Percentiles rank a stretch among this genome's conserved stretches.
phyloP scores from a whole-genome alignment of 1,140 invertebrate genomes.

The Uloborus diversus region DNA sequence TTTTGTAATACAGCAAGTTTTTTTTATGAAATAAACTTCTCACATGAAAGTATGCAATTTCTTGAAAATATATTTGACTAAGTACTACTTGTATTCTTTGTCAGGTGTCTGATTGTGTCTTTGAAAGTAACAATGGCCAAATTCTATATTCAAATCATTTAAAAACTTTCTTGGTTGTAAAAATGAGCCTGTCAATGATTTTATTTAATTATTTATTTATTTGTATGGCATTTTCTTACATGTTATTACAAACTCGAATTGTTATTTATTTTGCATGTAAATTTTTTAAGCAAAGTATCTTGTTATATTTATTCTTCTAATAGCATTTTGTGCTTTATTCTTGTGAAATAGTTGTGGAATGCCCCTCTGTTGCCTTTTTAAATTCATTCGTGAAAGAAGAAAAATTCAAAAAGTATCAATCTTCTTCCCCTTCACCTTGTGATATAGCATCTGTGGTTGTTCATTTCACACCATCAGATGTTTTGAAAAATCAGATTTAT shows the following conservation, averaged over 20 bases:
- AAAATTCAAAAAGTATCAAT: conserved; percentile 71
- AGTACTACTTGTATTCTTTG: not conserved
- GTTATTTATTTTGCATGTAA: not conserved
- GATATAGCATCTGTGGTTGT: conserved; percentile 66
- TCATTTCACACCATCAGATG: conserved; percentile 82
- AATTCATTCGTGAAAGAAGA: conserved; percentile 70
- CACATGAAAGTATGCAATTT: no score
- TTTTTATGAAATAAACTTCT: no score
- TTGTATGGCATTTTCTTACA: not conserved
- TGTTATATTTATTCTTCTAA: conserved; percentile 60
- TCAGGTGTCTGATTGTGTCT: no score
- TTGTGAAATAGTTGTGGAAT: conserved; percentile 79
- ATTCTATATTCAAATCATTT: not conserved
- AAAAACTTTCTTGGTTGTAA: not conserved
- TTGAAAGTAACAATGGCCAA: no score
- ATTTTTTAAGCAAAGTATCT: not conserved
- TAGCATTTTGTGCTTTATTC: not conserved
- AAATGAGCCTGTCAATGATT: no score
- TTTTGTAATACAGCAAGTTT: not conserved
- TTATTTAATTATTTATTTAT: not conserved
- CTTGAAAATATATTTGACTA: no score
- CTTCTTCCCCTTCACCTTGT: not conserved
- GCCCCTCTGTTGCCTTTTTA: conserved; percentile 77
- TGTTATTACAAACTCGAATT: not conserved
- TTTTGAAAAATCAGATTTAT: conserved; percentile 76